Evolutionary conservation across 2,797 vertebrate genomes (phyloP), one percentile per base, ranked within the genome.

Genomic region (Telmatherina bonti): DNA sequence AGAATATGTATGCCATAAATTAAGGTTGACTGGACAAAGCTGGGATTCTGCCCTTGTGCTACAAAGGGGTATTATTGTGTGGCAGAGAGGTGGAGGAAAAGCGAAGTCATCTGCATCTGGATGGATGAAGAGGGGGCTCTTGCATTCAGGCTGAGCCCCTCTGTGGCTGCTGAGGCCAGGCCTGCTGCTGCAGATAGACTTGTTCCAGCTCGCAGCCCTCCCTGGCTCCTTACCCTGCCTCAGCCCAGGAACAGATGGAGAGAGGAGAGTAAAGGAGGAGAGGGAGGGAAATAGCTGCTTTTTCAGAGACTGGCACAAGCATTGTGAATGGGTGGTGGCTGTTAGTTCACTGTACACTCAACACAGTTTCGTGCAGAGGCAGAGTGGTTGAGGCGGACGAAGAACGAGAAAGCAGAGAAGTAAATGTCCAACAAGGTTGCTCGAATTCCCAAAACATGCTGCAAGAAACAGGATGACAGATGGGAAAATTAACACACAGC

Each of bases 1-100:
- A 81, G 88, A 90, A 92, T 91, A 92, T 87, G 90, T 91, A 89
- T 87, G 91, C 89, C 90, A 93, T 93, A 92, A 94, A 94, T 94
- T 93, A 94, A 92, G 92, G 91, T 92, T 94, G 92, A 93, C 92
- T 91, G 89, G 92, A 93, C 92, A 92, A 93, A 94, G 91, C 92
- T 94, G 92, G 90, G 90, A 91, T 91, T 93, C 86, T 91, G 88
- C 86, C 93, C 92, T 92, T 36, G 66, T 74, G 84, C 91, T 91
- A 93, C 91, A 93, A 93, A 93, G 84, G 88, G 84, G 88, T 92
- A 93, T 94, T 93, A 92, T 93, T 91, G 87, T 89, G 83, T 72
- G 33, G 84, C 82, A 77, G 81, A 90, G 88, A 86, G 81, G 88
- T 82, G 68, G 88, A 78, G 86, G 83, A 84, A 84, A 83, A 78